Percentiles rank a stretch among this genome's conserved stretches.
Conservation (phyloP, 2,888 invertebrate genomes). For the Melanostoma scalare region DNA sequence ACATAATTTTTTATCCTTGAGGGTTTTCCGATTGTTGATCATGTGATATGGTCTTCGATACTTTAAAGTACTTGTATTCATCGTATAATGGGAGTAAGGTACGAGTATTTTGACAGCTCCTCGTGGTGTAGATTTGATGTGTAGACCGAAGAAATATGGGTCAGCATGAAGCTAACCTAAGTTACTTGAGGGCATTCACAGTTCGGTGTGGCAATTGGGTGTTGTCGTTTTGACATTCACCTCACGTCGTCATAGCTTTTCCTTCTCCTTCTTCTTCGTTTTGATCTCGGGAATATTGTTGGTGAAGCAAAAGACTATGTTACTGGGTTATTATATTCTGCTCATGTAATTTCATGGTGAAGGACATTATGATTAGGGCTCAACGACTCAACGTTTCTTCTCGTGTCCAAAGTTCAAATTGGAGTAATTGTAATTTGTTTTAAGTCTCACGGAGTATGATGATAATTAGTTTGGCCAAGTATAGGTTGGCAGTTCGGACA, state of each 20-base stretch:
- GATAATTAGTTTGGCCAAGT: no score
- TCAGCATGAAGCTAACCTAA: conserved; percentile 8
- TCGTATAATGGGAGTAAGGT: not conserved
- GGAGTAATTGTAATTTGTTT: no score
- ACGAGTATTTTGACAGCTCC: not conserved
- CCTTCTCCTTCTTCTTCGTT: not conserved
- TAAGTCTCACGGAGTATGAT: no score
- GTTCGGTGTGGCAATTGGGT: not conserved
- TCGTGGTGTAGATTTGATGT: not conserved
- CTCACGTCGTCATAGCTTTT: conserved; percentile 25
- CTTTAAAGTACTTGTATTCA: conserved; percentile 1
- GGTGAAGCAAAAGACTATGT: not conserved
- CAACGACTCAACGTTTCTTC: no score
- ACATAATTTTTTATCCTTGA: conserved; percentile 20
- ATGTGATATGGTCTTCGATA: not conserved
- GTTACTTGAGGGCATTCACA: not conserved
- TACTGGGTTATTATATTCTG: not conserved
- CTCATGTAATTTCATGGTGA: conserved; percentile 10
- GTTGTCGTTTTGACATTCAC: conserved; percentile 6
- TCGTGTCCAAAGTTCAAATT: no score
- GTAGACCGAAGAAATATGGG: conserved; percentile 21
- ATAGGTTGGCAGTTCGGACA: no score
- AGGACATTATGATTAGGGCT: conserved; percentile 8
- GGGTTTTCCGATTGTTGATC: conserved; percentile 42
- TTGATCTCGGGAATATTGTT: not conserved